Evolutionary conservation across 1,140 invertebrate species (phyloP).

Genomic region (Drosophila persimilis): DNA sequence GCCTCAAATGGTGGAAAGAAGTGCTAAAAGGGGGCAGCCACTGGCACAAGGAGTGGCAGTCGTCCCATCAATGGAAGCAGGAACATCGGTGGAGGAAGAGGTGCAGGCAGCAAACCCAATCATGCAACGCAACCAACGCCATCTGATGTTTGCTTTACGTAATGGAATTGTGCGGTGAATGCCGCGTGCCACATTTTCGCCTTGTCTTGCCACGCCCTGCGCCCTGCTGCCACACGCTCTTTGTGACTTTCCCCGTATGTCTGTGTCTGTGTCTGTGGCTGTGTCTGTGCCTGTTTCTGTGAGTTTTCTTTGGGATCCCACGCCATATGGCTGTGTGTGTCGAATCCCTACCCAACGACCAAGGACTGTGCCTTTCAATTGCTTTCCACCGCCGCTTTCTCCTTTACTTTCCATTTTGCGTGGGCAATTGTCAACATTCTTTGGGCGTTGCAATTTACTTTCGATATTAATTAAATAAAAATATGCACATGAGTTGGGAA

Average conservation of each 20-base stretch:
- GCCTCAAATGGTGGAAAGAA: slow-evolving; percentile 1
- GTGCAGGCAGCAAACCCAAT: slow-evolving; percentile 58
- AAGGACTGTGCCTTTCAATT: slow-evolving; percentile 56
- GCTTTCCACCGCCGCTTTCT: slow-evolving; percentile 29
- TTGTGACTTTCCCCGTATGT: slow-evolving; percentile 3
- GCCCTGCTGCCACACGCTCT: slow-evolving; percentile 12
- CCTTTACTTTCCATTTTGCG: neutral
- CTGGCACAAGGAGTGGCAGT: slow-evolving; percentile 25
- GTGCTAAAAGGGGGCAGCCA: slow-evolving; percentile 2
- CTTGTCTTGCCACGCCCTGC: slow-evolving; percentile 36
- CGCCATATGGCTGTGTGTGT: slow-evolving; percentile 31
- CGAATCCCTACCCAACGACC: slow-evolving; percentile 36
- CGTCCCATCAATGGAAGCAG: neutral
- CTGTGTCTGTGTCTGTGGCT: slow-evolving; percentile 26
- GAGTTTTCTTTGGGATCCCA: slow-evolving; percentile 53
- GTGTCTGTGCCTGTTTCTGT: slow-evolving; percentile 51
- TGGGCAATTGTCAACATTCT: slow-evolving; percentile 54
- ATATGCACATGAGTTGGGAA: slow-evolving; percentile 52
- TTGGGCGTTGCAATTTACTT: slow-evolving; percentile 62
- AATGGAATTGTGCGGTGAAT: slow-evolving; percentile 79
- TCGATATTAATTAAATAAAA: slow-evolving; percentile 77
- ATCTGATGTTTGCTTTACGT: slow-evolving; percentile 80
- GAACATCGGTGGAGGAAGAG: neutral
- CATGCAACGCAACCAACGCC: slow-evolving; percentile 63
- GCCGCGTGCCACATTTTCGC: slow-evolving; percentile 63